Evolutionary conservation across 2,113 vertebrate genomes (phyloP).

Genomic region (Carettochelys insculpta): DNA sequence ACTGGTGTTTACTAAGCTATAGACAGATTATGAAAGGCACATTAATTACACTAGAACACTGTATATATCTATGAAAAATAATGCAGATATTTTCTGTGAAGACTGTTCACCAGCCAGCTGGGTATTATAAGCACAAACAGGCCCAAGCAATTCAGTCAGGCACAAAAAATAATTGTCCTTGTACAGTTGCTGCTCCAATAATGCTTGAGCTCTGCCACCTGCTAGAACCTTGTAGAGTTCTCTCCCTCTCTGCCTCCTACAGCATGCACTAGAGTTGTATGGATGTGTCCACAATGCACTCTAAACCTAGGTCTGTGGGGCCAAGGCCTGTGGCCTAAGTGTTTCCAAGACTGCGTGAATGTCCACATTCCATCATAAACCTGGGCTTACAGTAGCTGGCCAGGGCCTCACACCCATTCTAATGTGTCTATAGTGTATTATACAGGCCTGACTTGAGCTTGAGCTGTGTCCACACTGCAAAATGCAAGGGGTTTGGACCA

Average conservation of each 20-base stretch:
- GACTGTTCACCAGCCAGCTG: not conserved
- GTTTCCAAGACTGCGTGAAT: not conserved
- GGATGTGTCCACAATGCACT: not conserved
- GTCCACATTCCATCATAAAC: not conserved
- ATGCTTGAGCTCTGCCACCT: not conserved
- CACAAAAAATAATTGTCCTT: not conserved
- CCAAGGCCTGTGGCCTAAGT: not conserved
- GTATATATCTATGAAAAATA: not conserved
- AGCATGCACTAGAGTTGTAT: not conserved
- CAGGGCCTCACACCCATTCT: not conserved
- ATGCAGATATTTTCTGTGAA: not conserved
- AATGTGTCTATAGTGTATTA: not conserved
- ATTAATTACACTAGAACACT: not conserved
- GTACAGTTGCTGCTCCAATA: not conserved
- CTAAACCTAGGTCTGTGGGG: not conserved
- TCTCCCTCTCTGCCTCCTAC: not conserved
- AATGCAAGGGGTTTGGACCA: not conserved
- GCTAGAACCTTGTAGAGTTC: rapidly evolving
- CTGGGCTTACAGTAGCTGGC: not conserved
- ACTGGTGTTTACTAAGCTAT: not conserved
- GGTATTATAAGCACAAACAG: not conserved
- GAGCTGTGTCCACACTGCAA: not conserved
- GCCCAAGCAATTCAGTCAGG: not conserved
- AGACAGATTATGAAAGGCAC: not conserved
- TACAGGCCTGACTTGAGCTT: not conserved